Percentiles rank a stretch among this genome's conserved stretches.
phyloP scores from a whole-genome alignment of 2,888 invertebrate species.

The Steromphala cineraria region DNA sequence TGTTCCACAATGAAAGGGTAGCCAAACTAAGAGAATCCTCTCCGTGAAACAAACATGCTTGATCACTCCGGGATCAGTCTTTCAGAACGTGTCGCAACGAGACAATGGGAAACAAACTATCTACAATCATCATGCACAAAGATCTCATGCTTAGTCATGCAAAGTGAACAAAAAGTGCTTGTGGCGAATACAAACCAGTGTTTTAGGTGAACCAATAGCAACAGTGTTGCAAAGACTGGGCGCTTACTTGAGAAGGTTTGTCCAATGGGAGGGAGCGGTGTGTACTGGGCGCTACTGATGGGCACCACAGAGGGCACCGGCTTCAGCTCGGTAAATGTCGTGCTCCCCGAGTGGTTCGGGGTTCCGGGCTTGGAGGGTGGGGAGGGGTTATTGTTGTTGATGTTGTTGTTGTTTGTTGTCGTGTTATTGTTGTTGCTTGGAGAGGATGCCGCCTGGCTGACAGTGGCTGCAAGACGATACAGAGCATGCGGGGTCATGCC shows the following conservation, averaged over 20 bases:
- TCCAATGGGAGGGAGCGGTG: constrained; percentile 38
- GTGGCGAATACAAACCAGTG: neutral
- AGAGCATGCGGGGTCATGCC: constrained; percentile 20
- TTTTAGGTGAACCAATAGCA: neutral
- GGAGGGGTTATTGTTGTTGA: constrained; percentile 32
- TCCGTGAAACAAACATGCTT: neutral
- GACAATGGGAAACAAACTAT: neutral
- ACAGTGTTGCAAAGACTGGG: neutral
- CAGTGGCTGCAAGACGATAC: constrained; percentile 16
- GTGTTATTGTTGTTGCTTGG: constrained; percentile 22
- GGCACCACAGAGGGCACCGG: constrained; percentile 34
- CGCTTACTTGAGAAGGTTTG: constrained; percentile 41
- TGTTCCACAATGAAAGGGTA: neutral
- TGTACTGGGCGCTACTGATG: constrained; percentile 30
- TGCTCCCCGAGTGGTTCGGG: constrained; percentile 21
- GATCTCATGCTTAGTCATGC: constrained; percentile 16
- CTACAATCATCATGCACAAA: neutral
- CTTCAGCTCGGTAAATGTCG: constrained; percentile 41
- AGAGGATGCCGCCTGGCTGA: neutral
- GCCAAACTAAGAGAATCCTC: neutral
- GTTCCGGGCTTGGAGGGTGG: constrained; percentile 32
- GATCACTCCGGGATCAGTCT: neutral
- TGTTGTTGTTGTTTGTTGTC: constrained; percentile 24
- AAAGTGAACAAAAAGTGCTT: neutral
- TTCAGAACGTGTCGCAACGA: neutral